Conservation (phyloP, 1,140 invertebrate genomes). For the Caenorhabditis briggsae region DNA sequence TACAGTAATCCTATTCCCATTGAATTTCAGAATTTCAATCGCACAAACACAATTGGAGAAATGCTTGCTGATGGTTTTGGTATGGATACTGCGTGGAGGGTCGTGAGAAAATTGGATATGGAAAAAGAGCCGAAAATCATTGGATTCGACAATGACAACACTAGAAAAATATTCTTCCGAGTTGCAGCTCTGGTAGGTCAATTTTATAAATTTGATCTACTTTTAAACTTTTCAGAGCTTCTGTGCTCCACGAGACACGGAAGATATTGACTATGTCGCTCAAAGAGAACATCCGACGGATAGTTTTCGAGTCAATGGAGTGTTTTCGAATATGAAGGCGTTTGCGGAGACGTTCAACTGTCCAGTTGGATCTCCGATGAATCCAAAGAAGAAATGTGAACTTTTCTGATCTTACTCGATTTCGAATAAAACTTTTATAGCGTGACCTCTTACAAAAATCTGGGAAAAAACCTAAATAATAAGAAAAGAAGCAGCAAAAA, state of each 20-base stretch:
- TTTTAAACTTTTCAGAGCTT: neutral
- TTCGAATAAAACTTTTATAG: too few species aligned
- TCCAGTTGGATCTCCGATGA: slow-evolving; percentile 79
- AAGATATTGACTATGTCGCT: neutral
- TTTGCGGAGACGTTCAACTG: slow-evolving; percentile 81
- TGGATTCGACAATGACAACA: neutral
- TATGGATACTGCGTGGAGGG: neutral
- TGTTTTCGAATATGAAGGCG: slow-evolving; percentile 80
- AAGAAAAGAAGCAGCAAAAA: too few species aligned
- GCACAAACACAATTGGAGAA: neutral
- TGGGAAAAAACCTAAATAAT: too few species aligned
- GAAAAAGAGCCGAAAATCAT: neutral
- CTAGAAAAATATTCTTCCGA: neutral
- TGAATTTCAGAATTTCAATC: neutral
- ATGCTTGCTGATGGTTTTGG: slow-evolving; percentile 8
- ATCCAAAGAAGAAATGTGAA: slow-evolving; percentile 80
- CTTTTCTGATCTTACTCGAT: slow-evolving; percentile 72
- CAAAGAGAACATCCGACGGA: slow-evolving; percentile 34
- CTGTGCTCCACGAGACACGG: neutral
- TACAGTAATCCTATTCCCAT: neutral
- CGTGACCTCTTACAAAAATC: too few species aligned
- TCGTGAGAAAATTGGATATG: neutral
- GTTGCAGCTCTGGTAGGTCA: neutral
- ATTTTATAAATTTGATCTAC: neutral
- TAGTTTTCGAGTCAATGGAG: slow-evolving; percentile 80